phyloP scores from a whole-genome alignment of 2,113 vertebrate genomes.

The Telmatochromis bifrenatus region DNA sequence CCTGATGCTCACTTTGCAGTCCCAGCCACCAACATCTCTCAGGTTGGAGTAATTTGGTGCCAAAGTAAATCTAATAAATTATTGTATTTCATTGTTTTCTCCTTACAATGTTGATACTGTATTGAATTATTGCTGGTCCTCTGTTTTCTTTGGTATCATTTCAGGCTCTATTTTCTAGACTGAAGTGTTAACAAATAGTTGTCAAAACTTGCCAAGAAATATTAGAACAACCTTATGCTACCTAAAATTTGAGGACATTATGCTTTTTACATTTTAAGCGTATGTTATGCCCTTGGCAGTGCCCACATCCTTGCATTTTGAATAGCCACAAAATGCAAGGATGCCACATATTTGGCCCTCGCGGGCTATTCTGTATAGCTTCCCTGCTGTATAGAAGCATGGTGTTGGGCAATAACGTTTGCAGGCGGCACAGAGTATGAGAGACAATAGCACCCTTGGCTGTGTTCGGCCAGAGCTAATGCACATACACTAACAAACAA shows the following conservation, averaged over 20 bases:
- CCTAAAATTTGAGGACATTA: not conserved
- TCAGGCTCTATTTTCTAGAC: not conserved
- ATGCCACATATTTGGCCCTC: not conserved
- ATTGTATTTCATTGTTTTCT: not conserved
- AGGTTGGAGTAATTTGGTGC: not conserved
- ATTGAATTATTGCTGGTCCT: not conserved
- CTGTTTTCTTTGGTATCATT: not conserved
- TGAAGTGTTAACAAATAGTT: not conserved
- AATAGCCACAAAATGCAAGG: not conserved
- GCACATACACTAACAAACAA: not conserved
- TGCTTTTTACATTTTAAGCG: not conserved
- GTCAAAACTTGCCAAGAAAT: not conserved
- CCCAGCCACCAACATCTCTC: not conserved
- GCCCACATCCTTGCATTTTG: not conserved
- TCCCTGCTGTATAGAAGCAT: not conserved
- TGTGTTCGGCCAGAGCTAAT: not conserved
- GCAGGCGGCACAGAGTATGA: not conserved
- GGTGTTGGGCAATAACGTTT: not conserved
- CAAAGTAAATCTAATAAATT: not conserved
- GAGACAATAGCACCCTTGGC: conserved; percentile 16
- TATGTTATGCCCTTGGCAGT: not conserved
- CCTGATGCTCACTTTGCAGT: not conserved
- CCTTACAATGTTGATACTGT: not conserved
- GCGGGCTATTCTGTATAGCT: not conserved
- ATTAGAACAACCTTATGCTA: not conserved